Percentiles rank a stretch among this genome's conserved stretches.
Evolutionary conservation across 2,888 invertebrate species (phyloP).

Genomic region (Drosophila affinis): DNA sequence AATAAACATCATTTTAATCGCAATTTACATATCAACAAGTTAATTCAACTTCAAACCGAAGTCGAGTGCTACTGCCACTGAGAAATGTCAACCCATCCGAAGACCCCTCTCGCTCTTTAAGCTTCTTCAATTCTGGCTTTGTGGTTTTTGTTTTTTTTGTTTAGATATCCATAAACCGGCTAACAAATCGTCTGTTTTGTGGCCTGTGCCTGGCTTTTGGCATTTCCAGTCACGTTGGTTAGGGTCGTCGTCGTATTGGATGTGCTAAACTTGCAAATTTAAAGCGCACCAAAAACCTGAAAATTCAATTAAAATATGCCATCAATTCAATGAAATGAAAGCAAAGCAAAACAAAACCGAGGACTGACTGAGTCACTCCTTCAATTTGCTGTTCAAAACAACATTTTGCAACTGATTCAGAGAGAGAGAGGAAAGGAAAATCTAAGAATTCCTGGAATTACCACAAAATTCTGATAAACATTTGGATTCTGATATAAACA

Average conservation of each 20-base stretch:
- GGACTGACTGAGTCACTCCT: constrained; percentile 57
- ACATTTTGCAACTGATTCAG: constrained; percentile 34
- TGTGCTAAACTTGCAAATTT: constrained; percentile 54
- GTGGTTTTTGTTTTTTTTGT: constrained; percentile 16
- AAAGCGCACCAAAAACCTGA: constrained; percentile 27
- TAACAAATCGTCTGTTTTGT: constrained; percentile 21
- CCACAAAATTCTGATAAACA: constrained; percentile 23
- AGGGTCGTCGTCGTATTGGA: constrained; percentile 14
- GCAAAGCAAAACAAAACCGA: constrained; percentile 29
- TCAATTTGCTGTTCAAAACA: constrained; percentile 32
- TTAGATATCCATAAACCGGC: constrained; percentile 56
- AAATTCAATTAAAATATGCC: constrained; percentile 30
- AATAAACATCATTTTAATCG: background rate
- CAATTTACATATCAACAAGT: background rate
- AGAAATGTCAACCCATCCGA: background rate
- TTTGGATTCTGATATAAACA: constrained; percentile 32
- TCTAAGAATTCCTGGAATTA: background rate
- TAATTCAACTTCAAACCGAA: background rate
- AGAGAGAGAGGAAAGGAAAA: constrained; percentile 13
- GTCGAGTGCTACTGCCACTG: background rate
- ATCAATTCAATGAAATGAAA: constrained; percentile 23
- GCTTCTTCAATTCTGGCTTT: background rate
- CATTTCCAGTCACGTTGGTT: constrained; percentile 55
- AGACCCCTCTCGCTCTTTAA: background rate
- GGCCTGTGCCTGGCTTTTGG: constrained; percentile 47